These are phyloP conservation scores for Eupsittula cactorum DNA, from an alignment of 2,113 vertebrate species.

Conservation along the genomic window DNA sequence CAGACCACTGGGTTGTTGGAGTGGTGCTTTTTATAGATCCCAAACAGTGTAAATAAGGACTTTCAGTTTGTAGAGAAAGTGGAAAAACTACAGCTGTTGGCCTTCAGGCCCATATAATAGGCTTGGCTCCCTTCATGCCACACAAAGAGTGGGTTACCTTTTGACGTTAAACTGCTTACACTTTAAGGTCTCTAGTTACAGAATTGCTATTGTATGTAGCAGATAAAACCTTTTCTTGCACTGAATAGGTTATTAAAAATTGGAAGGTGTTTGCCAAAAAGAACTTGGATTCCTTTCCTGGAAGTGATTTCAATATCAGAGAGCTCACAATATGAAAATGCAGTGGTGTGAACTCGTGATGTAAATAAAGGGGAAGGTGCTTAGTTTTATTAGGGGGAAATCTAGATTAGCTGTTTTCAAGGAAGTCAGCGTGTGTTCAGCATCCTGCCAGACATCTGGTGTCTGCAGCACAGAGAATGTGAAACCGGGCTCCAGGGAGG, in stretches of 20 bases:
- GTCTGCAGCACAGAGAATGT: background rate
- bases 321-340: background rate
- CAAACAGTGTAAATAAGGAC: constrained; percentile 39
- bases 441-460: background rate
- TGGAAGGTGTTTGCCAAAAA: background rate
- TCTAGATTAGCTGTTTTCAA: background rate
- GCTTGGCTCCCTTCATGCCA: background rate
- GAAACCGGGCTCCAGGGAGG: background rate
- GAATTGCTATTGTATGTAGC: background rate
- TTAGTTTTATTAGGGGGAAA: background rate
- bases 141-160: background rate
- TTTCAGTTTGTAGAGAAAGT: constrained; percentile 13
- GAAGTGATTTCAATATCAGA: background rate
- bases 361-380: background rate
- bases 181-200: background rate
- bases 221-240: background rate
- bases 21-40: background rate
- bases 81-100: constrained; percentile 57
- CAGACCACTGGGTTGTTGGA: background rate
- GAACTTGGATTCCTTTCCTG: background rate
- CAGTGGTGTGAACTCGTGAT: background rate
- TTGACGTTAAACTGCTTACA: background rate
- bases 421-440: background rate
- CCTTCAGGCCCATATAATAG: background rate
- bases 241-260: background rate